These are phyloP conservation scores for Baccha elongata DNA, from an alignment of 2,888 invertebrate genomes.

Conservation along the genomic window DNA sequence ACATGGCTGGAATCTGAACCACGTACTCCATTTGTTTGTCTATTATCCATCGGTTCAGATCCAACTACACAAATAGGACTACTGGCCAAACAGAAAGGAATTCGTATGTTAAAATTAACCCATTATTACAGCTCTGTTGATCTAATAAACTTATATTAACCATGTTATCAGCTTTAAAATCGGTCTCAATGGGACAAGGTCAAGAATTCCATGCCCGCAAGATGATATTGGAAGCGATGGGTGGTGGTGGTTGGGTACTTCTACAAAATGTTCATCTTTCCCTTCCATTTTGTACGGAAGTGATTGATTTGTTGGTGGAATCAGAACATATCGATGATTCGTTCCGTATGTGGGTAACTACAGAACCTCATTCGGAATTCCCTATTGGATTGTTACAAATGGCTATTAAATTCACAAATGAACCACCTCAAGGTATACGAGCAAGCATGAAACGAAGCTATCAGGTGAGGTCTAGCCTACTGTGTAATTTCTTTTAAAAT, in stretches of 20 bases:
- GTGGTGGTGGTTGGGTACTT: constrained; percentile 94
- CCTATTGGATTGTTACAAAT: constrained; percentile 94
- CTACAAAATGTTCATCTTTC: constrained; percentile 98
- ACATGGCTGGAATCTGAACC: constrained; percentile 96
- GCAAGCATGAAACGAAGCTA: constrained; percentile 97
- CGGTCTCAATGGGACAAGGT: constrained; percentile 99
- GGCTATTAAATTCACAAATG: constrained; percentile 98
- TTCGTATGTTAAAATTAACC: constrained; percentile 85
- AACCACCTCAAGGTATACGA: constrained; percentile 97
- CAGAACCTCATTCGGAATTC: constrained; percentile 96
- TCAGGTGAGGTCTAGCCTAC: constrained; percentile 83
- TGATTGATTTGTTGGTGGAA: constrained; percentile 94
- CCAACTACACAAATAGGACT: constrained; percentile 96
- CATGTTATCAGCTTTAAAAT: constrained; percentile 85
- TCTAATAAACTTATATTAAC: background rate
- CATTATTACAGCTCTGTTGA: background rate
- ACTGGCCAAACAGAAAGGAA: constrained; percentile 92
- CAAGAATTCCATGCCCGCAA: constrained; percentile 93
- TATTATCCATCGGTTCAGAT: constrained; percentile 97
- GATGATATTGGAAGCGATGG: constrained; percentile 91
- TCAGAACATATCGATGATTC: constrained; percentile 91
- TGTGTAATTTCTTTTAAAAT: constrained; percentile 8
- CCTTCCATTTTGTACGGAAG: constrained; percentile 95
- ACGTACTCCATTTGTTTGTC: constrained; percentile 94
- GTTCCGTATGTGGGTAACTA: constrained; percentile 96